phyloP scores from a whole-genome alignment of 2,797 vertebrate species.

The Chelidonichthys spinosus region DNA sequence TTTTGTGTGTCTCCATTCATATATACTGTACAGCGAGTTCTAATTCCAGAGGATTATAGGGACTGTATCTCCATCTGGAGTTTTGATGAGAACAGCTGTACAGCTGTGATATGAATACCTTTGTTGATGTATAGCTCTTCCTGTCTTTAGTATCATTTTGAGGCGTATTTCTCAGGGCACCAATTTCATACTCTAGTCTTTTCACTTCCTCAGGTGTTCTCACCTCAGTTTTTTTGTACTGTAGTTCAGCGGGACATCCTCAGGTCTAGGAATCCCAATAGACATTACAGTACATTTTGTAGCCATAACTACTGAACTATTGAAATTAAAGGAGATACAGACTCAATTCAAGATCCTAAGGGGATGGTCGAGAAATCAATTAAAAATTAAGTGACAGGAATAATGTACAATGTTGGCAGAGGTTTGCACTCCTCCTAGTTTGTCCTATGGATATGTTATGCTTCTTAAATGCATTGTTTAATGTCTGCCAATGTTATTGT shows the following conservation, averaged over 20 bases:
- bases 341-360: constrained; percentile 22
- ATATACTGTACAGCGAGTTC: constrained; percentile 25
- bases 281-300: constrained; percentile 10
- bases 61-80: constrained; percentile 56
- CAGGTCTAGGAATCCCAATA: not conserved
- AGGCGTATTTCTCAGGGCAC: constrained; percentile 22
- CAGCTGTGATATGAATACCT: constrained; percentile 27
- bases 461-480: constrained; percentile 4
- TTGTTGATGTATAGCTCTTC: not conserved
- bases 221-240: not conserved
- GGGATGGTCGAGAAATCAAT: constrained; percentile 29
- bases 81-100: constrained; percentile 51
- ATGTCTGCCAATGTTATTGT: constrained; percentile 6
- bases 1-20: constrained; percentile 3
- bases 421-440: not conserved
- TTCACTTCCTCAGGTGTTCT: not conserved
- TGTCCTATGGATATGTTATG: constrained; percentile 5
- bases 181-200: not conserved
- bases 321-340: constrained; percentile 24
- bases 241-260: not conserved
- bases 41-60: constrained; percentile 55
- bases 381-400: constrained; percentile 39
- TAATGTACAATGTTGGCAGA: constrained; percentile 41
- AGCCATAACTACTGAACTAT: constrained; percentile 25
- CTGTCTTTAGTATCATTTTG: constrained; percentile 14